Base-by-base conservation (phyloP, 2,113 vertebrate genomes). In the Paramisgurnus dabryanus region DNA sequence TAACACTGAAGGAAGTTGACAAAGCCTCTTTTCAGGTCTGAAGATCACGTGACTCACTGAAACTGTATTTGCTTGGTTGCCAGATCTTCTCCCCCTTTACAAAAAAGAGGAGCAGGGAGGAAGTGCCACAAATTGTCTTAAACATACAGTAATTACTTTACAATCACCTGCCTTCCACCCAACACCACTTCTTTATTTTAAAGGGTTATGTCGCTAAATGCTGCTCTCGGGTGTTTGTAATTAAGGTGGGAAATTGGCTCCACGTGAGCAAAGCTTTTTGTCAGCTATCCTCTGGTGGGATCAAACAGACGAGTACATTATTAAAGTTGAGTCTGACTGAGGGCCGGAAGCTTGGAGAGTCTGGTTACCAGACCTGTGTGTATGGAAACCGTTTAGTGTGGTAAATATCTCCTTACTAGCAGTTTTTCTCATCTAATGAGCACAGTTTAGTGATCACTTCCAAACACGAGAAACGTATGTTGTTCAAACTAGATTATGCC, bases 241-340 rank as follows among this genome's bases (percentile, higher is more conserved):
- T 87, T 84, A 80, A 45, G 69, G 65, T n/a, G 41, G 39, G 64
- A 64, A 63, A 34, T 40, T 64, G 74, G 34, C 66, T 66, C 39
- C 57, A 43, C 3, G 22, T 70, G 71, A 76, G 53, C 69, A 82
- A 71, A 71, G 47, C 22, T 65, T 61, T 65, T 39, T 70, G 66
- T 80, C 64, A 69, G 50, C 76, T 76, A 79, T 70, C 78, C 9
- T 15, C 50, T 57, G 61, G 70, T 80, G 78, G 66, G 82, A 85
- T 82, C 77, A 85, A 85, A 85, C 74, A 6, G 34, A 40, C 27
- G 34, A 57, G 39, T 71, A 63, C n/a, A 53, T 75, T 58, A 82
- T 85, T 69, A 87, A 71, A 71, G 40, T 53, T 64, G 40, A 64
- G 58, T 68, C 65, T 22, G 13, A 67, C 68, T 43, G 67, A 45